Evolutionary conservation across 2,888 invertebrate species (phyloP).

Genomic region (Ochropacha duplaris): DNA sequence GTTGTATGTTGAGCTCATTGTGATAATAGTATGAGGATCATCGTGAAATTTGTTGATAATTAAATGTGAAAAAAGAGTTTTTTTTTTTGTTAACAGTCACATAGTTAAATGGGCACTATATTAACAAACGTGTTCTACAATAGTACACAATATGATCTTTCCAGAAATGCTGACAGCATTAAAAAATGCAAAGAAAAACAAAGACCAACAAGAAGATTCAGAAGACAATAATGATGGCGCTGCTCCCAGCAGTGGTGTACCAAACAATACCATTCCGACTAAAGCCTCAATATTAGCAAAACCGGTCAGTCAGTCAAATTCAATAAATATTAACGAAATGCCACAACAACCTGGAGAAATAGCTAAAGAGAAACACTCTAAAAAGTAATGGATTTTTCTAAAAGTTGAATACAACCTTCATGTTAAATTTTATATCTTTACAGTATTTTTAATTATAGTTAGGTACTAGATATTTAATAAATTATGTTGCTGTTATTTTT

Average conservation of each 20-base stretch:
- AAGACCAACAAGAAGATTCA: constrained; percentile 27
- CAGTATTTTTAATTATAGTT: too few species aligned
- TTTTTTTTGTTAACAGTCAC: too few species aligned
- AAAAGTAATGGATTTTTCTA: neutral
- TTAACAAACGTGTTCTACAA: neutral
- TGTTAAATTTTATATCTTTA: too few species aligned
- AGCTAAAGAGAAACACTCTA: neutral
- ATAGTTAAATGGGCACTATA: too few species aligned
- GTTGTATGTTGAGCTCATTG: neutral
- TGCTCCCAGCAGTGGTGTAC: neutral
- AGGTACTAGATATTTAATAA: too few species aligned
- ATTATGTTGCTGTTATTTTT: too few species aligned
- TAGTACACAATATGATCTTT: constrained; percentile 14
- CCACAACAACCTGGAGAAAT: neutral
- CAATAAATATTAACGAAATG: neutral
- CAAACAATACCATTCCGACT: neutral
- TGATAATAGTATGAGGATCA: neutral
- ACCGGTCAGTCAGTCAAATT: neutral
- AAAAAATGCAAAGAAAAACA: constrained; percentile 63
- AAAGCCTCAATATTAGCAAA: constrained; percentile 1
- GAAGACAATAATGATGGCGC: constrained; percentile 15
- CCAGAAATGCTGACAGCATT: constrained; percentile 66
- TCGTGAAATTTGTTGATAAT: too few species aligned
- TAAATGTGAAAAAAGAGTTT: too few species aligned
- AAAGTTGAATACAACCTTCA: neutral